A percentile compares a stretch with the other conserved stretches of the same genome.
phyloP scores from a whole-genome alignment of 2,797 vertebrate species.

The Pterois miles region DNA sequence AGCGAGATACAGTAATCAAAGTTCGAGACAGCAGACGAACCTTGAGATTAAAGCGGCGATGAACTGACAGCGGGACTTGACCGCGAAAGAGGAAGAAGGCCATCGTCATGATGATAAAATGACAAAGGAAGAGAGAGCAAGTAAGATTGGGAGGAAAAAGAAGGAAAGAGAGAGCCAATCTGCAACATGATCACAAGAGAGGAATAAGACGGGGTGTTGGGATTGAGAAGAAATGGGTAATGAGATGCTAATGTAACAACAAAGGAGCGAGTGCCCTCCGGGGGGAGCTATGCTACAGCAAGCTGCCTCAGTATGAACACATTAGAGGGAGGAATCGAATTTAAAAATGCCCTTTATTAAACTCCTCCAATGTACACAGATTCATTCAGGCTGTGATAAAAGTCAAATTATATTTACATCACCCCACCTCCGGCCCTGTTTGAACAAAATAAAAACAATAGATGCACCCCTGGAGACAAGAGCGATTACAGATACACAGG shows the following conservation, averaged over 20 bases:
- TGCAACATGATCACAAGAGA: conserved; percentile 46
- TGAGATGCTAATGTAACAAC: conserved; percentile 80
- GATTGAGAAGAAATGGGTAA: conserved; percentile 69
- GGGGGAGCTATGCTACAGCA: conserved; percentile 66
- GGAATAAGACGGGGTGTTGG: conserved; percentile 43
- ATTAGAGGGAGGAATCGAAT: conserved; percentile 34
- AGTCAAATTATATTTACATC: conserved; percentile 37
- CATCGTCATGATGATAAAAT: conserved; percentile 8
- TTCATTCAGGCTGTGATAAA: conserved; percentile 51
- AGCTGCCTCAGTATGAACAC: conserved; percentile 44
- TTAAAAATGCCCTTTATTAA: conserved; percentile 59
- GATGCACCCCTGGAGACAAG: background rate
- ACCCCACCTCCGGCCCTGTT: conserved; percentile 17
- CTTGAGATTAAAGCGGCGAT: conserved; percentile 16
- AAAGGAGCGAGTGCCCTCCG: conserved; percentile 67
- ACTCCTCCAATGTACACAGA: conserved; percentile 41
- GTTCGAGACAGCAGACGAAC: conserved; percentile 25
- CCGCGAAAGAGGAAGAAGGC: conserved; percentile 11
- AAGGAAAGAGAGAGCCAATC: conserved; percentile 14
- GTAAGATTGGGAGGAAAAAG: conserved; percentile 11
- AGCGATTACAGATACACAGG: background rate
- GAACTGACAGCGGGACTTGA: conserved; percentile 17
- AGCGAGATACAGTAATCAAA: conserved; percentile 22
- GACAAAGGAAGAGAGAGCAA: conserved; percentile 15
- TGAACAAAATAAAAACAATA: conserved; percentile 25